These are phyloP conservation scores for Novumbra hubbsi DNA, from an alignment of 2,797 vertebrate species.

Conservation along the genomic window DNA sequence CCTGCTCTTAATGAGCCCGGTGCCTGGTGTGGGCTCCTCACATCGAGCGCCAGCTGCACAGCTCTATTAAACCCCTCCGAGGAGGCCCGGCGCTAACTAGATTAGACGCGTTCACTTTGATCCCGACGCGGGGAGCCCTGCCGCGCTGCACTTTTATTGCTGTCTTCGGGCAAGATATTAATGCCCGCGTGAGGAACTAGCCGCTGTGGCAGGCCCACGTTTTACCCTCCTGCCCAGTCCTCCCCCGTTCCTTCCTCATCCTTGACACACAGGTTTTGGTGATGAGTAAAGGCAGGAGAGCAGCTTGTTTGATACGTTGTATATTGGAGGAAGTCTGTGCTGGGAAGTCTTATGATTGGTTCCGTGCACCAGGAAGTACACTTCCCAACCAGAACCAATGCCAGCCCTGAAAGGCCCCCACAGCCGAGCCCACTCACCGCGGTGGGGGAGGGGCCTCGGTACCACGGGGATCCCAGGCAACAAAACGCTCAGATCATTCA, in stretches of 20 bases:
- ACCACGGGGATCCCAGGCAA: neutral
- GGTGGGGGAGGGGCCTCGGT: slow-evolving; percentile 30
- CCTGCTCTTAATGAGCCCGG: slow-evolving; percentile 79
- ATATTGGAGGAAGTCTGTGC: slow-evolving; percentile 34
- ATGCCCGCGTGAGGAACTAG: slow-evolving; percentile 87
- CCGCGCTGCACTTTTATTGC: slow-evolving; percentile 87
- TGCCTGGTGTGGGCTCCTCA: slow-evolving; percentile 60
- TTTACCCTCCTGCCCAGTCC: slow-evolving; percentile 53
- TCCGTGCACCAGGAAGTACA: slow-evolving; percentile 50
- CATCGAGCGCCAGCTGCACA: slow-evolving; percentile 74
- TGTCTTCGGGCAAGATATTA: slow-evolving; percentile 95
- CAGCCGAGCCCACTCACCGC: neutral
- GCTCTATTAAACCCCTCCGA: slow-evolving; percentile 74
- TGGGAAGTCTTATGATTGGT: slow-evolving; percentile 76
- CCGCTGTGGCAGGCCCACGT: slow-evolving; percentile 73
- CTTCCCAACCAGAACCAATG: slow-evolving; percentile 14
- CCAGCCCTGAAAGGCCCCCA: neutral
- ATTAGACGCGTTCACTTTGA: slow-evolving; percentile 96
- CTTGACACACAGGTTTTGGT: slow-evolving; percentile 54
- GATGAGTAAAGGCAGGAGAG: slow-evolving; percentile 33
- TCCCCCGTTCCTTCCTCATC: slow-evolving; percentile 15
- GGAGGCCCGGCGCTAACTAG: slow-evolving; percentile 86
- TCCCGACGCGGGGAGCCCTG: slow-evolving; percentile 86
- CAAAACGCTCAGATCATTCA: slow-evolving; percentile 21
- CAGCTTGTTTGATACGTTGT: slow-evolving; percentile 53